A percentile compares a stretch with the other conserved stretches of the same genome.
phyloP scores from a whole-genome alignment of 2,113 vertebrate genomes.

The Nanorana parkeri region DNA sequence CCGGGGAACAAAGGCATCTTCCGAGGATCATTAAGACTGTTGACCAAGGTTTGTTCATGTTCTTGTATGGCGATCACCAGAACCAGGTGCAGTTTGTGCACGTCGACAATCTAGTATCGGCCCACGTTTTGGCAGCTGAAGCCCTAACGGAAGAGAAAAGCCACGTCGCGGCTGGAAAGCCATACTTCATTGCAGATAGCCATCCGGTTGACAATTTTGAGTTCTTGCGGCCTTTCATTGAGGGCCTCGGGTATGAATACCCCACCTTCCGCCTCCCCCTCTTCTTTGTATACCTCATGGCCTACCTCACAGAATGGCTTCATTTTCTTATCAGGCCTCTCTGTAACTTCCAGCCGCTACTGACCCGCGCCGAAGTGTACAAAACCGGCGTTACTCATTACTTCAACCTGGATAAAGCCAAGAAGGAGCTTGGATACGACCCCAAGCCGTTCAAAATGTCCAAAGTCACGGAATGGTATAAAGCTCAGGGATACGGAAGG shows the following conservation, averaged over 20 bases:
- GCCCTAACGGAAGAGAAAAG: conserved; percentile 74
- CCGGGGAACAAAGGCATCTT: conserved; percentile 92
- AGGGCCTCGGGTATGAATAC: conserved; percentile 89
- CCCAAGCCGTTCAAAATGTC: conserved; percentile 77
- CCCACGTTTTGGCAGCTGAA: conserved; percentile 82
- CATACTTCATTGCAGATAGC: conserved; percentile 94
- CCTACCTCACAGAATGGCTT: conserved; percentile 86
- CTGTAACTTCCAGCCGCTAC: conserved; percentile 93
- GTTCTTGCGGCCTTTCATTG: conserved; percentile 90
- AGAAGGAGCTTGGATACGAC: conserved; percentile 82
- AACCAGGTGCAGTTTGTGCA: conserved; percentile 94
- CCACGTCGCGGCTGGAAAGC: conserved; percentile 83
- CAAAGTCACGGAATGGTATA: conserved; percentile 89
- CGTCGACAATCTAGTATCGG: conserved; percentile 88
- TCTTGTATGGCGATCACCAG: conserved; percentile 83
- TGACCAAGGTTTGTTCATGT: conserved; percentile 86
- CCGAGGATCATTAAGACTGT: conserved; percentile 90
- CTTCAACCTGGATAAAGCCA: conserved; percentile 89
- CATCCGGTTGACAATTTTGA: conserved; percentile 92
- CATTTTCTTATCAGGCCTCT: conserved; percentile 77
- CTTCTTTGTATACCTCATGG: conserved; percentile 82
- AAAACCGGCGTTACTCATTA: conserved; percentile 93
- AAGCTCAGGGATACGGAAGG: conserved; percentile 76
- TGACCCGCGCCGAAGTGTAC: conserved; percentile 92
- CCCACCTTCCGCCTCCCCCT: conserved; percentile 84